These are phyloP conservation scores for Artibeus jamaicensis DNA, from an alignment of 2,797 vertebrate species.

Conservation along the genomic window DNA sequence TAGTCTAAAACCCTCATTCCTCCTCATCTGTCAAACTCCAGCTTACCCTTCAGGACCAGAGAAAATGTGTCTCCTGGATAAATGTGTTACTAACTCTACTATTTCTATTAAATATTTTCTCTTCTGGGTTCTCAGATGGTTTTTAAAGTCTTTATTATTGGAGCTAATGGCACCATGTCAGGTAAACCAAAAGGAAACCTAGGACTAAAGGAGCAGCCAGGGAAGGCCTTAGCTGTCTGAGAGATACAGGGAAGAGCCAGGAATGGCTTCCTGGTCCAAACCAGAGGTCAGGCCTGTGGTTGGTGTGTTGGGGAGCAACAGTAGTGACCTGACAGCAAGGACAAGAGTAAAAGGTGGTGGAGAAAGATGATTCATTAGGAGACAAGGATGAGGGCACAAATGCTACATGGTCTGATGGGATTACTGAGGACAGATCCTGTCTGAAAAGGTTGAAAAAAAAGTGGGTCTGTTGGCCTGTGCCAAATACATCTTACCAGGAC, in stretches of 20 bases:
- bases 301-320: neutral
- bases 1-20: neutral
- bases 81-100: neutral
- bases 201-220: neutral
- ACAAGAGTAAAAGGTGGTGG: neutral
- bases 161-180: neutral
- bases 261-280: neutral
- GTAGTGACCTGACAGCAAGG: neutral
- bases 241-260: neutral
- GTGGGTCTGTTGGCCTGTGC: neutral
- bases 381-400: neutral
- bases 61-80: neutral
- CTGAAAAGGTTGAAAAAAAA: neutral
- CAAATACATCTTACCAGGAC: neutral
- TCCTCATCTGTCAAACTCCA: neutral
- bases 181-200: neutral
- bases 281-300: neutral
- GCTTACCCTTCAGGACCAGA: neutral
- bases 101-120: neutral
- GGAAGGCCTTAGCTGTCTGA: neutral
- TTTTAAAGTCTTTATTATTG: neutral
- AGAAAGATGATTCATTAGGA: neutral
- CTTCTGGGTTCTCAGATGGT: neutral
- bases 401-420: neutral
- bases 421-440: neutral